These are phyloP conservation scores for Marmota flaviventris DNA, from an alignment of 2,113 vertebrate genomes.

Conservation along the genomic window DNA sequence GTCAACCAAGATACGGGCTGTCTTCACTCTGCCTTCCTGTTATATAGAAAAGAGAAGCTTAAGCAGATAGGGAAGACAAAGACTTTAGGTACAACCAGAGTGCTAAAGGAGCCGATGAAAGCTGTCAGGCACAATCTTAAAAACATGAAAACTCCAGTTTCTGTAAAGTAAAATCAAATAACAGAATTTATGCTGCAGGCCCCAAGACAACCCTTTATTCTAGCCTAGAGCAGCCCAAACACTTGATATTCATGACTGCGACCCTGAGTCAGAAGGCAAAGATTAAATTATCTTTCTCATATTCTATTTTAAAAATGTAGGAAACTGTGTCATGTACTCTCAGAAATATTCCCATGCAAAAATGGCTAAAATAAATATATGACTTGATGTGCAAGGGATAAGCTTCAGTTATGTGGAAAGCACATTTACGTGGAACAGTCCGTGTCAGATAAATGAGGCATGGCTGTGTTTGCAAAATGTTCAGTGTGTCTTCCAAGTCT, in stretches of 20 bases:
- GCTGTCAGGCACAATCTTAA: not conserved
- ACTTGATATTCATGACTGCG: conserved; percentile 14
- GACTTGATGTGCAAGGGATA: conserved; percentile 39
- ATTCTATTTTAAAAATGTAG: conserved; percentile 59
- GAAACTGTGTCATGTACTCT: conserved; percentile 17
- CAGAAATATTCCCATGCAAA: conserved; percentile 63
- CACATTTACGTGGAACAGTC: not conserved
- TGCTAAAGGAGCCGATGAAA: not conserved
- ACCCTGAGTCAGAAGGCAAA: conserved; percentile 57
- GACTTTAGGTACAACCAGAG: not conserved
- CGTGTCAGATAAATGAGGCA: conserved; percentile 66
- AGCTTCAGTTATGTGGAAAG: conserved; percentile 62
- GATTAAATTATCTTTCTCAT: conserved; percentile 54
- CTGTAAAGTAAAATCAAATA: not conserved
- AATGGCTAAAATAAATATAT: conserved; percentile 70
- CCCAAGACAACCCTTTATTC: not conserved
- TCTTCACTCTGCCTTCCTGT: not conserved
- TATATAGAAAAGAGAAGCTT: not conserved
- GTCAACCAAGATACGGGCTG: not conserved
- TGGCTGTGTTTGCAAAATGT: conserved; percentile 4
- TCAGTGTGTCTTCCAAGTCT: conserved; percentile 55
- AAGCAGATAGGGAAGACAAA: not conserved
- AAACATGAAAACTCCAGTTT: not conserved
- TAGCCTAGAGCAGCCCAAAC: not conserved
- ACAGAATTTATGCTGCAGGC: not conserved